phyloP scores from a whole-genome alignment of 2,113 vertebrate species.

The Diadophis punctatus region DNA sequence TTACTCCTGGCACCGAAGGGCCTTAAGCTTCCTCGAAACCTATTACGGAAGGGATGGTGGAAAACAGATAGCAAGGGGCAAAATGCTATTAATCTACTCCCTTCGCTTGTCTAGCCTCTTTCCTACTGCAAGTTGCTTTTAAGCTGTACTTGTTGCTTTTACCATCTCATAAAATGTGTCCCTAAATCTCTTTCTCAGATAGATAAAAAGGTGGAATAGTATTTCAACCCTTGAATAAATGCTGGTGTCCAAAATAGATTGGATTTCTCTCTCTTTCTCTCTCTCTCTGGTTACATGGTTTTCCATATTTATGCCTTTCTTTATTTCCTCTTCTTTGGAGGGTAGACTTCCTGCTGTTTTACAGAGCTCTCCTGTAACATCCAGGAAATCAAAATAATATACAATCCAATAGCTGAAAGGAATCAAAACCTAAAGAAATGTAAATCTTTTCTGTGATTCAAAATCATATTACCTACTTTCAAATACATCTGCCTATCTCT shows the following conservation, averaged over 20 bases:
- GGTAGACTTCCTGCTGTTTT: not conserved
- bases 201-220: constrained; percentile 28
- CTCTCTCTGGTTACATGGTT: not conserved
- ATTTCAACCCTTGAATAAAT: constrained; percentile 29
- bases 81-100: constrained; percentile 49
- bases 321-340: not conserved
- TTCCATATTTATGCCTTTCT: not conserved
- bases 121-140: constrained; percentile 42
- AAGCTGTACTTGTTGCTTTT: constrained; percentile 5
- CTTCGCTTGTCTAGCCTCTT: constrained; percentile 22
- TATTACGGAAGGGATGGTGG: constrained; percentile 21
- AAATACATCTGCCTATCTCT: not conserved
- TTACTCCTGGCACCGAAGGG: constrained; percentile 40
- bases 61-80: constrained; percentile 45
- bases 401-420: not conserved
- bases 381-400: not conserved
- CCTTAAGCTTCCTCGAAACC: constrained; percentile 52
- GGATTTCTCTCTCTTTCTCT: not conserved
- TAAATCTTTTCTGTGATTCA: not conserved
- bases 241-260: not conserved
- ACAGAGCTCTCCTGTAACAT: not conserved
- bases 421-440: not conserved
- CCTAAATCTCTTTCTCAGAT: not conserved
- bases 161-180: constrained; percentile 16
- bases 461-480: not conserved